Evolutionary conservation across 2,888 invertebrate species (phyloP).

Genomic region (Ellobium chinense): DNA sequence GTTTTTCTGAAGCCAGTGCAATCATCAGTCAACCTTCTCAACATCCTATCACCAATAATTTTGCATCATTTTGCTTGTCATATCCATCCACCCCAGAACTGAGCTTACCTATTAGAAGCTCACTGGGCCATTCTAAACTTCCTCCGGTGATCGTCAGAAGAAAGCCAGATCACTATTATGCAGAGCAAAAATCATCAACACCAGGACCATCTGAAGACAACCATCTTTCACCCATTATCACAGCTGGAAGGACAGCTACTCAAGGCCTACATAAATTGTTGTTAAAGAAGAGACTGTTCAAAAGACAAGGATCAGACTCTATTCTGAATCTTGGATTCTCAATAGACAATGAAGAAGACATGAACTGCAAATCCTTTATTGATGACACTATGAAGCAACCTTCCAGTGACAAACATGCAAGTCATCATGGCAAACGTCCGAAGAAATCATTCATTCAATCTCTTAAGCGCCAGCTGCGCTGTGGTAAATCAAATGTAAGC

Average conservation of each 20-base stretch:
- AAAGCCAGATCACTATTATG: too few species aligned
- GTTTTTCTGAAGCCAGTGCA: neutral
- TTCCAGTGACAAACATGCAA: too few species aligned
- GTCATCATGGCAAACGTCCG: neutral
- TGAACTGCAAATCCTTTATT: neutral
- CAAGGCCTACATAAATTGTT: neutral
- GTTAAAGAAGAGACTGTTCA: neutral
- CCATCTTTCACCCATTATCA: neutral
- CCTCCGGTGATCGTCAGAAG: neutral
- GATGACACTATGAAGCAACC: too few species aligned
- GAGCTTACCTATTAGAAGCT: neutral
- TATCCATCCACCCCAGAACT: neutral
- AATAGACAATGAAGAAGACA: neutral
- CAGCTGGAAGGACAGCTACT: too few species aligned
- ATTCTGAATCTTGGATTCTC: neutral
- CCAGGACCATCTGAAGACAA: neutral
- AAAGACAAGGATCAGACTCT: neutral
- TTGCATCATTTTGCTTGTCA: neutral
- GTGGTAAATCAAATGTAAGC: neutral
- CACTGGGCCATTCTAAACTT: neutral
- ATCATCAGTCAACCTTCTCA: neutral
- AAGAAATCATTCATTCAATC: neutral
- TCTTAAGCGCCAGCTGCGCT: neutral
- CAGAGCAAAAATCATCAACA: neutral
- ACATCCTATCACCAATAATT: neutral